phyloP scores from a whole-genome alignment of 2,113 vertebrate species.

The Lota lota region DNA sequence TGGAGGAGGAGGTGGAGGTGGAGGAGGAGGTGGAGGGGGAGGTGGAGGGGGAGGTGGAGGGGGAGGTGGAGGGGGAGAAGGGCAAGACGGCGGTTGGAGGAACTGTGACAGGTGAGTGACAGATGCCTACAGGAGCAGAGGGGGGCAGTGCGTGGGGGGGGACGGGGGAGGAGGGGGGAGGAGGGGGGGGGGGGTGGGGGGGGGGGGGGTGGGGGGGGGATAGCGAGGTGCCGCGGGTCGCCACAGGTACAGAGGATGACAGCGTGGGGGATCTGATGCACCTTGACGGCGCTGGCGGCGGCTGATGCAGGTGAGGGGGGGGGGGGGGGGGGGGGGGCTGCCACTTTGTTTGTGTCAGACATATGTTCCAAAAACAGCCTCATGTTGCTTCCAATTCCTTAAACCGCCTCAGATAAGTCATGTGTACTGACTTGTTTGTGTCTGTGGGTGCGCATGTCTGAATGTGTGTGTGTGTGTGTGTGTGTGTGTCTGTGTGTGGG shows the following conservation, averaged over 20 bases:
- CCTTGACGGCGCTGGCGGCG: conserved; percentile 67
- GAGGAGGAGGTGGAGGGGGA: conserved; percentile 11
- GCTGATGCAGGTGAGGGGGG: conserved; percentile 63
- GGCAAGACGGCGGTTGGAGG: conserved; percentile 71
- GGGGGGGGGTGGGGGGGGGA: too few species aligned
- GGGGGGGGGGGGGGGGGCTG: conserved; percentile 60
- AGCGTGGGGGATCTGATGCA: conserved; percentile 50
- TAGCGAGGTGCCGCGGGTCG: conserved; percentile 33
- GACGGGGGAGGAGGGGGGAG: conserved; percentile 9
- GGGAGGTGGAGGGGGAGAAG: conserved; percentile 34
- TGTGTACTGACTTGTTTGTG: too few species aligned
- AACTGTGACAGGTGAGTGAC: conserved; percentile 73
- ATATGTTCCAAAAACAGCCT: conserved; percentile 33
- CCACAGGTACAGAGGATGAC: conserved; percentile 70
- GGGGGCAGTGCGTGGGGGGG: neutral
- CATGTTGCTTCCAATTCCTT: neutral
- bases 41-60: conserved; percentile 7
- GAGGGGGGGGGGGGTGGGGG: conserved; percentile 2
- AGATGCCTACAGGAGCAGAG: conserved; percentile 57
- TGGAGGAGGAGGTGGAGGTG: conserved; percentile 4
- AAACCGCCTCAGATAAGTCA: too few species aligned
- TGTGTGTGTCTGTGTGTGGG: too few species aligned
- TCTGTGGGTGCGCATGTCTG: too few species aligned
- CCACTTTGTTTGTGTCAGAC: conserved; percentile 51
- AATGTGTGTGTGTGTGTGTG: too few species aligned